Evolutionary conservation across 2,113 vertebrate species (phyloP), one percentile per base, ranked within the genome.

Genomic region (Malurus cyaneus): DNA sequence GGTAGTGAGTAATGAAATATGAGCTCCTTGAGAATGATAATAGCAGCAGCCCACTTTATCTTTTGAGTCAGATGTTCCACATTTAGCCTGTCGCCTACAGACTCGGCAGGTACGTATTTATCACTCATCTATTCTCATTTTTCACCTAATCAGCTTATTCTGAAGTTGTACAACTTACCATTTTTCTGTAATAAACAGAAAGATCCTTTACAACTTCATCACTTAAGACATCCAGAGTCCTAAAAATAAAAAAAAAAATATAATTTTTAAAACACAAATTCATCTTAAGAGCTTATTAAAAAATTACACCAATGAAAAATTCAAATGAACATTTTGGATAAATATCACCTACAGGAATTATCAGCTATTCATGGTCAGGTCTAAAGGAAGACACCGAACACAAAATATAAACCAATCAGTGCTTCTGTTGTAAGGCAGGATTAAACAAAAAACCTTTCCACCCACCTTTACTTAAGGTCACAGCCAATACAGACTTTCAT

Each of bases 141-240:
- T 73, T 86, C 88, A 83, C 10, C 25, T 24, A 42, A 66, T 9
- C 9, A 59, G 11, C 26, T 87, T 73, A 72, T 7, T 49, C 4
- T 81, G 8, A 67, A 26, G 31, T 80, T 32, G 53, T 26, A 86
- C 57, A 78, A 94, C 98, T 98, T 97, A 99, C 99, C 98, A 98
- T 98, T 96, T 98, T 99, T 92, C 98, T 98, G 96, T 99, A 99
- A 86, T 98, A 98, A 89, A 96, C 80, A 89, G 99, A 98, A 89
- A 99, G 98, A 69, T 99, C 99, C 85, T 98, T 96, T 36, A 99
- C 97, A 92, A 99, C 98, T 82, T 98, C 99, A 95, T 99, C 98
- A 97, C 99, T 99, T 94, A 99, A 98, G 96, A 99, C 96, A 97
- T 99, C 99, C 95, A 99, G 96, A 81, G 98, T 98, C 97, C 99